phyloP scores from a whole-genome alignment of 2,113 vertebrate genomes.

The Ophthalmolycus amberensis region DNA sequence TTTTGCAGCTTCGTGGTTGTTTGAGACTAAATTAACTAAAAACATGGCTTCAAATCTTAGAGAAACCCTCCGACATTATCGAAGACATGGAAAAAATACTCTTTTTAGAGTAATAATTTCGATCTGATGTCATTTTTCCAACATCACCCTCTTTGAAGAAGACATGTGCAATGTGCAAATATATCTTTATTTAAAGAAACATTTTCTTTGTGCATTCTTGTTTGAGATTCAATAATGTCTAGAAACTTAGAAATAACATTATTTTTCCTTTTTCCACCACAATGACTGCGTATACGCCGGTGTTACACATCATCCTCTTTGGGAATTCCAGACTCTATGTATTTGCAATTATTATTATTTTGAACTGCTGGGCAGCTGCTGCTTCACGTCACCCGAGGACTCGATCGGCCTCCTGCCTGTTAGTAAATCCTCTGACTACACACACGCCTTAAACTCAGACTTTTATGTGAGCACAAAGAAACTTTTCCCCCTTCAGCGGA shows the following conservation, averaged over 20 bases:
- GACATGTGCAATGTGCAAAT: neutral
- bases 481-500: neutral
- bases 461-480: neutral
- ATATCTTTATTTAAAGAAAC: neutral
- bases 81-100: neutral
- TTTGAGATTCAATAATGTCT: too few relatives aligned
- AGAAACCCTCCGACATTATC: neutral
- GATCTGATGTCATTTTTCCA: neutral
- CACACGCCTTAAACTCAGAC: neutral
- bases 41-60: neutral
- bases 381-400: neutral
- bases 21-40: neutral
- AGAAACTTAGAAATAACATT: too few relatives aligned
- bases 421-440: neutral
- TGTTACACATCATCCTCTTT: neutral
- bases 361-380: too few relatives aligned
- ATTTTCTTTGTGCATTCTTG: too few relatives aligned
- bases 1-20: neutral
- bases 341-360: neutral
- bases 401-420: neutral
- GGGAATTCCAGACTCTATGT: neutral
- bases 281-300: too few relatives aligned
- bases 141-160: too few relatives aligned
- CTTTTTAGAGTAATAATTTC: neutral
- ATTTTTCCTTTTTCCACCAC: too few relatives aligned